phyloP scores from a whole-genome alignment of 1,140 invertebrate genomes.

The Bombus waltoni region DNA sequence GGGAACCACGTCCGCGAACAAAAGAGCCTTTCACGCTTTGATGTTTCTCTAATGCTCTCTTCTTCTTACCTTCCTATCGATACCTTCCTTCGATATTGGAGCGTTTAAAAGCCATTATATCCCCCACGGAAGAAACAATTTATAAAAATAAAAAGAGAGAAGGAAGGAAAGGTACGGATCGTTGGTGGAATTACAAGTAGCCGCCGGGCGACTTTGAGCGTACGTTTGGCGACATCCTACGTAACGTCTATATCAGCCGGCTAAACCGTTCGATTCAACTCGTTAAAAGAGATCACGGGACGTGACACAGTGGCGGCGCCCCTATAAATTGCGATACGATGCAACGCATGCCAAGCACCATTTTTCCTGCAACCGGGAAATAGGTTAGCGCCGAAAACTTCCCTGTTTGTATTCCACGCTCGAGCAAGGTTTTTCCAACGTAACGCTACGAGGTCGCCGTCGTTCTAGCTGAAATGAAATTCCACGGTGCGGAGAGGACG shows the following conservation, averaged over 20 bases:
- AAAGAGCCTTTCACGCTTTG: conserved; percentile 25
- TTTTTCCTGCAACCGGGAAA: conserved; percentile 50
- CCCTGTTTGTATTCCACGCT: conserved; percentile 59
- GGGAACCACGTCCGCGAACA: neutral
- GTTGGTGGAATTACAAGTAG: neutral
- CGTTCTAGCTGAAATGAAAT: conserved; percentile 61
- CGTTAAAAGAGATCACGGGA: conserved; percentile 24
- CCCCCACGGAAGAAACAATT: neutral
- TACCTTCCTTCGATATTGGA: neutral
- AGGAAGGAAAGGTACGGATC: neutral
- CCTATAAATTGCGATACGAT: conserved; percentile 54
- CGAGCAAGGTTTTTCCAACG: conserved; percentile 45
- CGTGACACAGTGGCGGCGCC: conserved; percentile 17
- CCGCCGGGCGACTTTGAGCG: neutral
- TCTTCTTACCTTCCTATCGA: too few species aligned
- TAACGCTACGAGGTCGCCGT: conserved; percentile 45
- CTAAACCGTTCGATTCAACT: conserved; percentile 7
- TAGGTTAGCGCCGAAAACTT: conserved; percentile 63
- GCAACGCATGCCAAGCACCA: conserved; percentile 54
- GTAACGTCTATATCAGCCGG: neutral
- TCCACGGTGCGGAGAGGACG: conserved; percentile 43
- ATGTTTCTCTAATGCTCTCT: conserved; percentile 5
- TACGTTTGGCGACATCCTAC: neutral
- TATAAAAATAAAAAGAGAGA: neutral
- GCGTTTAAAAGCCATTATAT: neutral